phyloP scores from a whole-genome alignment of 2,888 invertebrate genomes.

The Aspidapion aeneum region DNA sequence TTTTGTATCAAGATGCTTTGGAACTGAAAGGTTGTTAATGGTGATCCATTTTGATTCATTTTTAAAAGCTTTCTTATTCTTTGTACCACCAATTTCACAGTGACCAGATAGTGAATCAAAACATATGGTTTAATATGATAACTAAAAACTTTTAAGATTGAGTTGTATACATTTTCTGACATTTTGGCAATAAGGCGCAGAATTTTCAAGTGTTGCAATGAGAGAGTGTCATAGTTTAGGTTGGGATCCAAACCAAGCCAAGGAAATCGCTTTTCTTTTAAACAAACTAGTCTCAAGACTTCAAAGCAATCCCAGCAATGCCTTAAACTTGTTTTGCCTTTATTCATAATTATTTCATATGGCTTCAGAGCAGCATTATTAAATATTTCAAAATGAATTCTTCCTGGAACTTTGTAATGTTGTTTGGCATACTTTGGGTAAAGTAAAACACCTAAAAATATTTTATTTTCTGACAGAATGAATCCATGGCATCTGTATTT shows the following conservation, averaged over 20 bases:
- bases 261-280: slow-evolving; percentile 40
- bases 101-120: slow-evolving; percentile 38
- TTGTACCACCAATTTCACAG: slow-evolving; percentile 37
- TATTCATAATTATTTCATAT: slow-evolving; percentile 36
- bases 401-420: slow-evolving; percentile 29
- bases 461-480: slow-evolving; percentile 37
- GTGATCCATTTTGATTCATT: slow-evolving; percentile 2
- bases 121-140: slow-evolving; percentile 39
- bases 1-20: slow-evolving; percentile 39
- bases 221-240: slow-evolving; percentile 37
- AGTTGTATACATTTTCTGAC: slow-evolving; percentile 38
- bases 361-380: slow-evolving; percentile 35
- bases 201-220: slow-evolving; percentile 37
- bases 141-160: slow-evolving; percentile 32
- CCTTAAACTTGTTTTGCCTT: slow-evolving; percentile 33
- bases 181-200: slow-evolving; percentile 37
- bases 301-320: slow-evolving; percentile 45
- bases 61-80: slow-evolving; percentile 36
- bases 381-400: slow-evolving; percentile 36
- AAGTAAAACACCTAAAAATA: slow-evolving; percentile 35
- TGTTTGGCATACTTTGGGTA: slow-evolving; percentile 35
- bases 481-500: slow-evolving; percentile 38
- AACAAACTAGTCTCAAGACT: slow-evolving; percentile 34
- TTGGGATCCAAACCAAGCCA: slow-evolving; percentile 35
- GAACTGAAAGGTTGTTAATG: slow-evolving; percentile 36